Base-by-base conservation (phyloP, 2,888 invertebrate genomes). In the Rhodophaea formosa region DNA sequence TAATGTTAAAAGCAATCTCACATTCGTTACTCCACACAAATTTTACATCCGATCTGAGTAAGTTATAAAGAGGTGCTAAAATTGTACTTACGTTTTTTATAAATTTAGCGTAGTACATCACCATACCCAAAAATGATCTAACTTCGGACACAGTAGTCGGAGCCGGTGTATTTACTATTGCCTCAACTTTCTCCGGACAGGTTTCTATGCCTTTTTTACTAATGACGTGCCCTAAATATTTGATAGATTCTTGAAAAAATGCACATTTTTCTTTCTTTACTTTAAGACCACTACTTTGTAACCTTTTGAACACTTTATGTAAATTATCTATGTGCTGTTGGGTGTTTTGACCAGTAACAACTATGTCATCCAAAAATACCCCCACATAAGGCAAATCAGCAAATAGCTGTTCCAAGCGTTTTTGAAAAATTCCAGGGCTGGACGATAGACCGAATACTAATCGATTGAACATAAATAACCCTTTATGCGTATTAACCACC, bases 41-140 rank as follows among this genome's bases (percentile, higher is more conserved):
- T n/a, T n/a, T n/a, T n/a, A n/a, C n/a, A n/a, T n/a, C n/a, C n/a
- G n/a, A n/a, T n/a, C n/a, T n/a, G n/a, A n/a, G n/a, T n/a, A n/a
- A n/a, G n/a, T n/a, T n/a, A n/a, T n/a, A n/a, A n/a, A n/a, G n/a
- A n/a, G n/a, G n/a, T n/a, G n/a, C n/a, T n/a, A n/a, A n/a, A n/a
- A n/a, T n/a, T n/a, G n/a, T n/a, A n/a, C n/a, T n/a, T n/a, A n/a
- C n/a, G n/a, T n/a, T n/a, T n/a, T n/a, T n/a, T n/a, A n/a, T n/a
- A n/a, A n/a, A n/a, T n/a, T 63, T 69, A 0, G 54, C 61, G 51
- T 67, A 69, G 15, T 66, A 70, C 66, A 68, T 69, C 0, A 60
- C 51, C 23, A 66, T 17, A 0, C 67, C 68, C 8, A 69, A 44
- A 44, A 69, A 72, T 0, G 67, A 46, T 0, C 65, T 30, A 8